A percentile compares a stretch with the other conserved stretches of the same genome.
Evolutionary conservation across 2,113 vertebrate species (phyloP).

Genomic region (Hydrochoerus hydrochaeris): DNA sequence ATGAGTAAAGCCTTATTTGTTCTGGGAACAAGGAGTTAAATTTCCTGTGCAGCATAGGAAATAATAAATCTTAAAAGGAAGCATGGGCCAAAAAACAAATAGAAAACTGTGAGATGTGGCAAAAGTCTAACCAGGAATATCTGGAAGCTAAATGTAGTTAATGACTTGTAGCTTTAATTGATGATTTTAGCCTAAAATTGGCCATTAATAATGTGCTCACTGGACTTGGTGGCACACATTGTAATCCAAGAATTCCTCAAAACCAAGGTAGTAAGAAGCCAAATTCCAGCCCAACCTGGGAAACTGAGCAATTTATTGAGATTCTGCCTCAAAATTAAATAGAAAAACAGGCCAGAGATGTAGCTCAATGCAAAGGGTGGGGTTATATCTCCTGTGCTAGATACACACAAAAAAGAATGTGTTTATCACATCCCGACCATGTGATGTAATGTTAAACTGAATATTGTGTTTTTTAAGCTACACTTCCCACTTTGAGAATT

Average conservation of each 20-base stretch:
- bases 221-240: neutral
- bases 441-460: neutral
- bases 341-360: neutral
- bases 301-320: neutral
- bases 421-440: neutral
- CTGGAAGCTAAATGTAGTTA: conserved; percentile 55
- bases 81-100: conserved; percentile 78
- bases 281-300: neutral
- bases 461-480: neutral
- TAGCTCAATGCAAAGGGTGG: neutral
- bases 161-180: conserved; percentile 24
- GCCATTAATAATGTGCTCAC: conserved; percentile 41
- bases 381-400: neutral
- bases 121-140: conserved; percentile 56
- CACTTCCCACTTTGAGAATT: neutral
- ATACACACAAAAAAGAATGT: neutral
- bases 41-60: conserved; percentile 67
- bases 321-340: neutral
- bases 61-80: conserved; percentile 49
- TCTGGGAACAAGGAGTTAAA: conserved; percentile 81
- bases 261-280: neutral
- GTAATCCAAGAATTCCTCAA: neutral
- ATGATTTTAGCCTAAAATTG: conserved; percentile 43
- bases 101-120: conserved; percentile 79
- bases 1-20: conserved; percentile 39